Percentiles rank a stretch among this genome's conserved stretches.
These are phyloP conservation scores for Hydropsyche betteni DNA, from an alignment of 2,888 invertebrate genomes.

Conservation along the genomic window DNA sequence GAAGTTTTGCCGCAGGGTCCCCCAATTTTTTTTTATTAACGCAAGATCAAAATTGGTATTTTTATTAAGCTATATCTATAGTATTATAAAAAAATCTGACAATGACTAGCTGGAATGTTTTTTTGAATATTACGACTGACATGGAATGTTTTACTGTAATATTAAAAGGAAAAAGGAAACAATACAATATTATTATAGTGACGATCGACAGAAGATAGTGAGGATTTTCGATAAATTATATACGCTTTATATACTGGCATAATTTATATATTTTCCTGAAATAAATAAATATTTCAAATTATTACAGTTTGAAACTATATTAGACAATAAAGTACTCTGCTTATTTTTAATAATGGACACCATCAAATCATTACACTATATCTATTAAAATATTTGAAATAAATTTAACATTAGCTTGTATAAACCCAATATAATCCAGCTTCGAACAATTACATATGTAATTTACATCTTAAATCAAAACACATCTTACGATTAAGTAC, in stretches of 20 bases:
- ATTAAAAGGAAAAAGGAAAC: not conserved
- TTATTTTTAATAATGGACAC: constrained; percentile 35
- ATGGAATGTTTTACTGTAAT: no score
- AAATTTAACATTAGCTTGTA: constrained; percentile 16
- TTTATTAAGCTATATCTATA: no score
- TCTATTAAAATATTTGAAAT: constrained; percentile 31
- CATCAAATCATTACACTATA: constrained; percentile 28
- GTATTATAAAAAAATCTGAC: no score
- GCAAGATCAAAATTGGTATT: no score
- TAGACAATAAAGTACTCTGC: constrained; percentile 33
- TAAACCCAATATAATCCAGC: constrained; percentile 13
- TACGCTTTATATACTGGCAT: constrained; percentile 31
- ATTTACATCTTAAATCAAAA: constrained; percentile 24
- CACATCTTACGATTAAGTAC: constrained; percentile 19
- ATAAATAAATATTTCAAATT: constrained; percentile 38
- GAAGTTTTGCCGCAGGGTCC: no score
- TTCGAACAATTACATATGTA: constrained; percentile 1
- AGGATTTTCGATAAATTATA: constrained; percentile 2
- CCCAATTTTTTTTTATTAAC: no score
- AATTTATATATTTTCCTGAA: constrained; percentile 38
- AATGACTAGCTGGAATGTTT: no score
- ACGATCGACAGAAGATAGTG: no score
- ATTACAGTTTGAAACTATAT: constrained; percentile 26
- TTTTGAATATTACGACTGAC: no score
- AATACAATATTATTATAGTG: not conserved